These are phyloP conservation scores for Centropus unirufus DNA, from an alignment of 2,113 vertebrate species.

Conservation along the genomic window DNA sequence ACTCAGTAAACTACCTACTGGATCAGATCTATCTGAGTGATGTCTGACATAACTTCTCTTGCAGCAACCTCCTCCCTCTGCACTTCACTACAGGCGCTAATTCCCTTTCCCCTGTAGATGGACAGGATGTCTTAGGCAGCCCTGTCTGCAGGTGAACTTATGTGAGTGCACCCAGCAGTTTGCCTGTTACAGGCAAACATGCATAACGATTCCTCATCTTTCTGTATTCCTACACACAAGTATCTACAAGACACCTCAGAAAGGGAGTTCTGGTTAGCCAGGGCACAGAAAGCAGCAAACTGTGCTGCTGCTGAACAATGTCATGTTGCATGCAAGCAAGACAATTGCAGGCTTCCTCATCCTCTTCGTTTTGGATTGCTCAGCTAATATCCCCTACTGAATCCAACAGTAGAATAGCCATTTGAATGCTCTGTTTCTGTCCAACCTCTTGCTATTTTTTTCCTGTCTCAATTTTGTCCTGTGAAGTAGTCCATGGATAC, in stretches of 20 bases:
- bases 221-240: neutral
- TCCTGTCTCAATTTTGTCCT: neutral
- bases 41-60: neutral
- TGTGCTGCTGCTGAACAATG: neutral
- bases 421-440: neutral
- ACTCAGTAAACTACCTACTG: neutral
- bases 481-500: neutral
- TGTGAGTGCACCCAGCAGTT: neutral
- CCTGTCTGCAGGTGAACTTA: neutral
- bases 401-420: neutral
- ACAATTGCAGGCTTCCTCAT: neutral
- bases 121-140: neutral
- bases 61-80: neutral
- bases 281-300: neutral
- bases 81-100: neutral
- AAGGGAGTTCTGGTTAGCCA: neutral
- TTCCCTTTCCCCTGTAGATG: neutral
- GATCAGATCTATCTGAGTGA: neutral
- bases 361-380: neutral
- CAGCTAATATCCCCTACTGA: neutral
- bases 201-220: neutral
- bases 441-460: neutral
- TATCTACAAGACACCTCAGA: neutral
- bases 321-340: neutral
- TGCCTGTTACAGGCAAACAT: neutral